Conservation (phyloP, 2,797 vertebrate genomes). For the Clamator glandarius region DNA sequence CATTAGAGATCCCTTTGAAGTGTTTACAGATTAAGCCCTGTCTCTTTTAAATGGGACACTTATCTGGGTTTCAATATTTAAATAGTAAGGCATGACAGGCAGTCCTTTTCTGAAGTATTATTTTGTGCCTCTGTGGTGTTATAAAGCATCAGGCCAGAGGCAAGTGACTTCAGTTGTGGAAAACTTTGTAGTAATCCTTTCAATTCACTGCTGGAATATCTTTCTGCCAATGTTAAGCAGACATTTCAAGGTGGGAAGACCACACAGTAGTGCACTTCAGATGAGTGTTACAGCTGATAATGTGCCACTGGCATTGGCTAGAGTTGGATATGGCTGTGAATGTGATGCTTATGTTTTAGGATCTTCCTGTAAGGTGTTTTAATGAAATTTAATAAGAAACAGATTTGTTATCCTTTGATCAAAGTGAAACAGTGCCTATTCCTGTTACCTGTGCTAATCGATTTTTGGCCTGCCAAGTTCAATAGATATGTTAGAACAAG, state of each 20-base stretch:
- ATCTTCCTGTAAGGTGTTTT: background rate
- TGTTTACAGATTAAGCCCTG: conserved; percentile 54
- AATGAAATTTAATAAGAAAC: background rate
- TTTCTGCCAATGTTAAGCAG: background rate
- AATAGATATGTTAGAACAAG: background rate
- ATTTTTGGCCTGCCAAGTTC: background rate
- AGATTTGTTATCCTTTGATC: background rate
- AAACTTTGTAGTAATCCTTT: conserved; percentile 10
- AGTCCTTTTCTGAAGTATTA: conserved; percentile 14
- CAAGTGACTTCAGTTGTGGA: background rate
- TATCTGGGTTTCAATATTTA: conserved; percentile 58
- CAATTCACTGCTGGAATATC: background rate
- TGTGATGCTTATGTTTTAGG: background rate
- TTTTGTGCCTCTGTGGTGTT: background rate
- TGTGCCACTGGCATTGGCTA: background rate
- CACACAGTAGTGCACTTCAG: background rate
- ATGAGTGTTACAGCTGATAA: background rate
- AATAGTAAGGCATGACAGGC: conserved; percentile 46
- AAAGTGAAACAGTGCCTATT: background rate
- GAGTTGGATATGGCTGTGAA: background rate
- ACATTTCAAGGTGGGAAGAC: background rate
- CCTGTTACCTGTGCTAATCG: background rate
- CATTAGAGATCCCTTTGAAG: conserved; percentile 67
- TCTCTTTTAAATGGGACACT: conserved; percentile 55
- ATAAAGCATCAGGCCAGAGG: background rate